Evolutionary conservation across 1,140 invertebrate species (phyloP).

Genomic region (Parapsyche elsis): DNA sequence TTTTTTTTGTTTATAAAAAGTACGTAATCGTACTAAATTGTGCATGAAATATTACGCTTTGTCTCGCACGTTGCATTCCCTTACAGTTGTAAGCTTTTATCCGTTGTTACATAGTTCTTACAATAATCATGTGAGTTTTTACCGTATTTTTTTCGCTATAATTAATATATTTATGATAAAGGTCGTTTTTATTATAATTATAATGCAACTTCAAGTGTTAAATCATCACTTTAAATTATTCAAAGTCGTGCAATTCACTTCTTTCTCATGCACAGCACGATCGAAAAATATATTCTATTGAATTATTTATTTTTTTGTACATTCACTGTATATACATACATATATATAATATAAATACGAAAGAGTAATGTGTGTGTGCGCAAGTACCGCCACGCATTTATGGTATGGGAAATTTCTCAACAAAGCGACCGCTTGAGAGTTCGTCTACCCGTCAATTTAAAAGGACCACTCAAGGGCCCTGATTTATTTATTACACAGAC

Average conservation of each 20-base stretch:
- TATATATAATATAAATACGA: background rate
- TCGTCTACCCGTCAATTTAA: slow-evolving; percentile 51
- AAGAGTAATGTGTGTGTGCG: slow-evolving; percentile 8
- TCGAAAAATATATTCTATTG: background rate
- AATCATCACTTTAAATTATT: too few species aligned
- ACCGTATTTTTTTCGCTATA: too few species aligned
- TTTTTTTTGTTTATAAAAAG: background rate
- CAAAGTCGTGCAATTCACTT: background rate
- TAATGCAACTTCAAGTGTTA: too few species aligned
- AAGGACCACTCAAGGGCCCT: slow-evolving; percentile 51
- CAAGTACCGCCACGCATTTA: slow-evolving; percentile 19
- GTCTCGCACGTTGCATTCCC: background rate
- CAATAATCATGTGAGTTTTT: too few species aligned
- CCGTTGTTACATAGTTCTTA: too few species aligned
- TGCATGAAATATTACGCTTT: background rate
- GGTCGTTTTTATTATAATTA: too few species aligned
- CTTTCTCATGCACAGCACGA: background rate
- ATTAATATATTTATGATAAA: too few species aligned
- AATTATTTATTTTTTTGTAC: background rate
- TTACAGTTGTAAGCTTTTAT: background rate
- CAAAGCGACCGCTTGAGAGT: slow-evolving; percentile 46
- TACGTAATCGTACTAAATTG: background rate
- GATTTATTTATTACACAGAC: slow-evolving; percentile 52
- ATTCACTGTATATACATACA: background rate
- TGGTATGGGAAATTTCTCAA: slow-evolving; percentile 35